phyloP scores from a whole-genome alignment of 2,113 vertebrate genomes.

The Scophthalmus maximus region DNA sequence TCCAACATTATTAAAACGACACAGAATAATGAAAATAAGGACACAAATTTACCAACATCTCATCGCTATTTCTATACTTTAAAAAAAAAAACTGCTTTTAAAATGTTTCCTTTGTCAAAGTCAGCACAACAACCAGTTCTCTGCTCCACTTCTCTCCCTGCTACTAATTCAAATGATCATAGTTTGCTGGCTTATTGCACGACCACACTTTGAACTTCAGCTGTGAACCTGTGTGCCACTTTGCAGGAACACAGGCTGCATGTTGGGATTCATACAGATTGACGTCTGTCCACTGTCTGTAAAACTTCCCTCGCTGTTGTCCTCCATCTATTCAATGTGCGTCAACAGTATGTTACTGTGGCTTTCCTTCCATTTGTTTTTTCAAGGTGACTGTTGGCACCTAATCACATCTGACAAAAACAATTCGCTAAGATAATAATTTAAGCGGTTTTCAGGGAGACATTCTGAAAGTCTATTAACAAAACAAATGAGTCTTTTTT shows the following conservation, averaged over 20 bases:
- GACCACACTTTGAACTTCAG: too few relatives aligned
- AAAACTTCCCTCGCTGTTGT: too few relatives aligned
- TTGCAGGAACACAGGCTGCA: too few relatives aligned
- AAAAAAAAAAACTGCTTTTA: too few relatives aligned
- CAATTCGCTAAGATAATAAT: neutral
- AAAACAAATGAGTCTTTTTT: neutral
- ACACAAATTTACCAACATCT: neutral
- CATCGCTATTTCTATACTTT: neutral
- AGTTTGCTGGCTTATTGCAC: neutral
- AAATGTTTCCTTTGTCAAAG: neutral
- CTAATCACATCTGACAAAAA: neutral
- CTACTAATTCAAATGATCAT: neutral
- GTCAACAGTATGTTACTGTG: neutral
- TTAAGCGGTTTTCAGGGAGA: neutral
- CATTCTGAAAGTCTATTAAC: neutral
- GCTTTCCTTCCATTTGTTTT: neutral
- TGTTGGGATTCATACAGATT: too few relatives aligned
- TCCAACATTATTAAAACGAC: slow-evolving; percentile 6
- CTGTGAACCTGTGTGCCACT: too few relatives aligned
- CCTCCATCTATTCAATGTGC: too few relatives aligned
- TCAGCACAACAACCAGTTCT: neutral
- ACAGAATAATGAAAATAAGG: neutral
- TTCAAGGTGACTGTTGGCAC: neutral
- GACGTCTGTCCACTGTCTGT: neutral
- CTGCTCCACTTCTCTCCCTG: neutral